These are phyloP conservation scores for Hippolais icterina DNA, from an alignment of 2,113 vertebrate genomes.

Conservation along the genomic window DNA sequence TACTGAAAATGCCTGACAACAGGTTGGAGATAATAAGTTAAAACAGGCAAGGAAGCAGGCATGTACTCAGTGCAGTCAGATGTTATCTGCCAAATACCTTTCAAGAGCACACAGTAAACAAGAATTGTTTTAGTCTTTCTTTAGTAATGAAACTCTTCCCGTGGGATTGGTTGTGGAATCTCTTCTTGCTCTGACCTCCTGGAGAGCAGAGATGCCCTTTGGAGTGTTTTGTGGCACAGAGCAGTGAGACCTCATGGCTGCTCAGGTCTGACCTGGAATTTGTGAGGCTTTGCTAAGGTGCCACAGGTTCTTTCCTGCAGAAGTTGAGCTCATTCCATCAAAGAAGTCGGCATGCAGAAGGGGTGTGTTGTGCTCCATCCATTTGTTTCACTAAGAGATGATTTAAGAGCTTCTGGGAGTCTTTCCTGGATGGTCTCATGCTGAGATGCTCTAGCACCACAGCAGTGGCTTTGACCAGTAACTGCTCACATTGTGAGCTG, in stretches of 20 bases:
- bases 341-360: not conserved
- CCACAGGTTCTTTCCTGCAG: not conserved
- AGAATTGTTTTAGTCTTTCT: not conserved
- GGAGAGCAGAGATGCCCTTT: not conserved
- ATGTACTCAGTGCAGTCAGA: not conserved
- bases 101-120: not conserved
- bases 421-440: not conserved
- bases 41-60: not conserved
- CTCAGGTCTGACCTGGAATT: not conserved
- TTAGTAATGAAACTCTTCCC: not conserved
- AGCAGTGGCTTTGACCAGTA: not conserved
- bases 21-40: not conserved
- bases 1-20: not conserved
- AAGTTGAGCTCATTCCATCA: not conserved
- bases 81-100: not conserved
- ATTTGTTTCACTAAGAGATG: not conserved
- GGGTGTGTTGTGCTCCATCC: not conserved
- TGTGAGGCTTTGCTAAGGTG: not conserved
- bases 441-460: not conserved
- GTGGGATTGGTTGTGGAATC: not conserved
- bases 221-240: not conserved
- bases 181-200: not conserved
- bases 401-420: not conserved
- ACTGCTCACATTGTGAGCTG: not conserved
- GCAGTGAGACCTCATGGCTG: not conserved